These are phyloP conservation scores for Amphimallon solstitiale DNA, from an alignment of 2,888 invertebrate species.

Conservation along the genomic window DNA sequence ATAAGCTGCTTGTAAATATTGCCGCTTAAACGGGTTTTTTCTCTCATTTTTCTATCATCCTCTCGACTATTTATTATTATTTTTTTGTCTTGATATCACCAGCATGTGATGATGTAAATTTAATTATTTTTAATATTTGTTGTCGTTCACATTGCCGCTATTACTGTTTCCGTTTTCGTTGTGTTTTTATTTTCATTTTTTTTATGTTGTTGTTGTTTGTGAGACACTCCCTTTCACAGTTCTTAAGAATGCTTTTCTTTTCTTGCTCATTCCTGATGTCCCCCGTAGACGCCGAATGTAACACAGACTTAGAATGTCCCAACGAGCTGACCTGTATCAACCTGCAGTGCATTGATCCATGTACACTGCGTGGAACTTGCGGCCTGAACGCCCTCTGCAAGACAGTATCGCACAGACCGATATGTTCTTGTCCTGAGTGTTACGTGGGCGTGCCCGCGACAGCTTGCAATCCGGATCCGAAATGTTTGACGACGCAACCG, in stretches of 20 bases:
- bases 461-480: conserved; percentile 81
- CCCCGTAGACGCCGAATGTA: conserved; percentile 74
- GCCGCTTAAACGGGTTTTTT: conserved; percentile 66
- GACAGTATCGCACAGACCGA: conserved; percentile 84
- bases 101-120: conserved; percentile 48
- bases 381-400: conserved; percentile 90
- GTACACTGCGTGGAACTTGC: conserved; percentile 87
- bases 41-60: conserved; percentile 63
- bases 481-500: conserved; percentile 74
- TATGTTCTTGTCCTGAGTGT: conserved; percentile 90
- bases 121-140: conserved; percentile 32
- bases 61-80: conserved; percentile 57
- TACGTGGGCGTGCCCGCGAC: conserved; percentile 84
- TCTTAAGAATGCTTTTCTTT: conserved; percentile 80
- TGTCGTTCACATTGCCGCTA: conserved; percentile 55
- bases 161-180: conserved; percentile 64
- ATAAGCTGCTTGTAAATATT: conserved; percentile 67
- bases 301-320: conserved; percentile 90
- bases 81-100: conserved; percentile 60
- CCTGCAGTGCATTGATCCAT: conserved; percentile 91
- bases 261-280: conserved; percentile 59
- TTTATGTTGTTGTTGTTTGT: conserved; percentile 55
- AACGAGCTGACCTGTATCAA: conserved; percentile 92
- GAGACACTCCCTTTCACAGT: conserved; percentile 83
- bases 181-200: too few relatives aligned